phyloP scores from a whole-genome alignment of 1,140 invertebrate genomes.

The Drosophila simulans region DNA sequence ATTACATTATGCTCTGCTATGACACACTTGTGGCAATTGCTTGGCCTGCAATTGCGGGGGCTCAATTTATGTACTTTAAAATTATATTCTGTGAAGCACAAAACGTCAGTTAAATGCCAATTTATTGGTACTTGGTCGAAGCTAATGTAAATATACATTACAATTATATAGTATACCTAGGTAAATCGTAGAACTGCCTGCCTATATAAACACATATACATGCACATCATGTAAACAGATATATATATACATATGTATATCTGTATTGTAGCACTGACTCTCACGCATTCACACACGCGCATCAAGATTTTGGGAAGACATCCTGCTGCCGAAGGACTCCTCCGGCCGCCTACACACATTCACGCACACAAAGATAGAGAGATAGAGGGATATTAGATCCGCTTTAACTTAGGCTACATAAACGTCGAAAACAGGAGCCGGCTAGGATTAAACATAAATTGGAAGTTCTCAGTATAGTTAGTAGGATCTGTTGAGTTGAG shows the following conservation, averaged over 20 bases:
- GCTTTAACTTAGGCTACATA: conserved; percentile 33
- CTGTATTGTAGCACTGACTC: neutral
- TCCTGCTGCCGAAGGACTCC: conserved; percentile 22
- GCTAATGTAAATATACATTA: conserved; percentile 68
- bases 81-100: conserved; percentile 68
- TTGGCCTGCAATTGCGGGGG: conserved; percentile 31
- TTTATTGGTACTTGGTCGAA: conserved; percentile 79
- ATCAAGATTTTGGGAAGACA: conserved; percentile 49
- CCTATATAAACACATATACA: conserved; percentile 48
- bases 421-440: conserved; percentile 47
- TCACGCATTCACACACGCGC: conserved; percentile 33
- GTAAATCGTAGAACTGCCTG: conserved; percentile 36
- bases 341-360: conserved; percentile 27
- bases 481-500: conserved; percentile 55
- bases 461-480: conserved; percentile 77
- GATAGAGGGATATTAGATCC: conserved; percentile 5
- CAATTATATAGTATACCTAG: conserved; percentile 39
- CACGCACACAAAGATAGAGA: conserved; percentile 26
- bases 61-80: conserved; percentile 20
- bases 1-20: conserved; percentile 50
- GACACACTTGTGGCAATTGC: conserved; percentile 52
- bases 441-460: conserved; percentile 59
- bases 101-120: conserved; percentile 80
- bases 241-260: neutral
- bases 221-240: conserved; percentile 37